phyloP scores from a whole-genome alignment of 2,797 vertebrate species.

The Sebastolobus alascanus region DNA sequence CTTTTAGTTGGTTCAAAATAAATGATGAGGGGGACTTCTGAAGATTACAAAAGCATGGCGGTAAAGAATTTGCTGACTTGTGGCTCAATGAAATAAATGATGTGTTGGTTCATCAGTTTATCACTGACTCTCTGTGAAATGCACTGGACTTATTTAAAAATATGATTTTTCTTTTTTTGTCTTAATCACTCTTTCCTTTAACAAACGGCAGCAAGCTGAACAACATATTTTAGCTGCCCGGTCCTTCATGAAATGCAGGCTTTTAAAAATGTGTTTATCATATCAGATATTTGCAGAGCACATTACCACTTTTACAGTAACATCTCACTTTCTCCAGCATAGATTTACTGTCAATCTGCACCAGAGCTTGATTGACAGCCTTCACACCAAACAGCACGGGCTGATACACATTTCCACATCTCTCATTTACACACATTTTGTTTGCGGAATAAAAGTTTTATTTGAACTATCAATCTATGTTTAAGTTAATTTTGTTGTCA shows the following conservation, averaged over 20 bases:
- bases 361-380: background rate
- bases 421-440: background rate
- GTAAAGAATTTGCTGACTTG: constrained; percentile 73
- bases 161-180: constrained; percentile 24
- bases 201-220: background rate
- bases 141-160: background rate
- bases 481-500: background rate
- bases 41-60: constrained; percentile 62
- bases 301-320: constrained; percentile 9
- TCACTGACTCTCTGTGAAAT: constrained; percentile 58
- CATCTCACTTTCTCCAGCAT: background rate
- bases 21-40: constrained; percentile 56
- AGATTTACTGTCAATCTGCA: background rate
- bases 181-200: constrained; percentile 32
- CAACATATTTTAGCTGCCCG: background rate
- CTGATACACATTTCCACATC: background rate
- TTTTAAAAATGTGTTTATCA: constrained; percentile 11
- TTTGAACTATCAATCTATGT: background rate
- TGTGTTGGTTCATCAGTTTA: constrained; percentile 67
- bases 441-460: background rate
- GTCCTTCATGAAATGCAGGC: constrained; percentile 2
- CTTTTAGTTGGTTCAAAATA: constrained; percentile 57
- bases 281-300: constrained; percentile 19
- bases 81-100: constrained; percentile 66
- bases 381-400: background rate